Conservation (phyloP, 2,113 vertebrate species). For the Podocnemis expansa region DNA sequence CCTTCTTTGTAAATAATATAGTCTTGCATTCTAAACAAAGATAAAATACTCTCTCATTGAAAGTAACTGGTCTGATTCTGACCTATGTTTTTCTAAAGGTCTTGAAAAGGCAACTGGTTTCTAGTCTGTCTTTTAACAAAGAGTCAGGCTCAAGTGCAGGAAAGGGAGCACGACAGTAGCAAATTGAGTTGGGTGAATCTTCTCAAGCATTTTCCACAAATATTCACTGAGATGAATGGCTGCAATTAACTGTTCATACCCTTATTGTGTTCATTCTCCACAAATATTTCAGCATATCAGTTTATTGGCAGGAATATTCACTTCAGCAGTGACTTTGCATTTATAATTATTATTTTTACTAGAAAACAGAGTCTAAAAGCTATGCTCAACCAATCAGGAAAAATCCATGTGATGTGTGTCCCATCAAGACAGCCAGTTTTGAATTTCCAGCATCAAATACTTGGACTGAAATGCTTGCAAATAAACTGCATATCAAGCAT, state of each 20-base stretch:
- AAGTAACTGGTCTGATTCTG: neutral
- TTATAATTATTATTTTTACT: constrained; percentile 66
- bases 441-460: constrained; percentile 24
- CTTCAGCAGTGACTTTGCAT: constrained; percentile 45
- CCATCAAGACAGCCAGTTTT: neutral
- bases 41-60: neutral
- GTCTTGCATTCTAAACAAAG: neutral
- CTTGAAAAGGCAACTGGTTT: neutral
- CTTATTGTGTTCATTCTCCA: constrained; percentile 57
- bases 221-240: constrained; percentile 51
- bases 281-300: constrained; percentile 57
- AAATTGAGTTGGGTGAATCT: neutral
- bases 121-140: constrained; percentile 27
- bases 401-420: neutral
- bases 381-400: constrained; percentile 30
- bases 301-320: constrained; percentile 61
- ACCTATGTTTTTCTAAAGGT: neutral
- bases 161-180: constrained; percentile 10
- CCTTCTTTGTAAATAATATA: neutral
- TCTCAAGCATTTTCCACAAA: constrained; percentile 46
- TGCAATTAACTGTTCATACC: constrained; percentile 72
- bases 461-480: constrained; percentile 25
- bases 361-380: constrained; percentile 40
- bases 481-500: constrained; percentile 35
- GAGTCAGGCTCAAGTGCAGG: constrained; percentile 6